phyloP scores from a whole-genome alignment of 2,113 vertebrate species.

The Cyanistes caeruleus region DNA sequence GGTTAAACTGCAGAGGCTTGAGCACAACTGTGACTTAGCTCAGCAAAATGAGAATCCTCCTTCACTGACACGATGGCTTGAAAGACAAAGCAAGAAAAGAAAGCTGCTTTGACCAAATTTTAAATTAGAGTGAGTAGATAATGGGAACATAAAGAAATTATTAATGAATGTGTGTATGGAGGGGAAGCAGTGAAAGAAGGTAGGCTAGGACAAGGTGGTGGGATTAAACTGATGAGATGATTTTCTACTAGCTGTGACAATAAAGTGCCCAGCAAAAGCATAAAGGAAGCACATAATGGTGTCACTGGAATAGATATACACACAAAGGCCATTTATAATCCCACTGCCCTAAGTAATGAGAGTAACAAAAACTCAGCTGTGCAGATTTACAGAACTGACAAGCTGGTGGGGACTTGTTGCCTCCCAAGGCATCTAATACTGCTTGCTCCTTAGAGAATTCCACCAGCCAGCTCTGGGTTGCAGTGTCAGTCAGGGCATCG shows the following conservation, averaged over 20 bases:
- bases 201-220: background rate
- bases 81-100: background rate
- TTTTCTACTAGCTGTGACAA: background rate
- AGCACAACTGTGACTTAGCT: background rate
- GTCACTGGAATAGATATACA: background rate
- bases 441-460: background rate
- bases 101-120: background rate
- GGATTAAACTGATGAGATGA: background rate
- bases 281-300: background rate
- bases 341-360: background rate
- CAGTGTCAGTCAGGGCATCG: accelerated
- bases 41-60: background rate
- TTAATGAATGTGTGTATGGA: background rate
- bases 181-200: background rate
- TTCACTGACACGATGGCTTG: background rate
- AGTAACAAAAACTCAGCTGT: background rate
- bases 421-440: background rate
- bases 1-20: background rate
- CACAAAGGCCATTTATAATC: accelerated
- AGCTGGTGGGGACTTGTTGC: background rate
- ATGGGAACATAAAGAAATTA: background rate
- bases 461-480: background rate
- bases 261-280: background rate
- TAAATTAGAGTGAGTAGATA: background rate
- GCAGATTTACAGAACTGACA: background rate